These are phyloP conservation scores for Psephotus haematonotus DNA, from an alignment of 2,113 vertebrate species.

Conservation along the genomic window DNA sequence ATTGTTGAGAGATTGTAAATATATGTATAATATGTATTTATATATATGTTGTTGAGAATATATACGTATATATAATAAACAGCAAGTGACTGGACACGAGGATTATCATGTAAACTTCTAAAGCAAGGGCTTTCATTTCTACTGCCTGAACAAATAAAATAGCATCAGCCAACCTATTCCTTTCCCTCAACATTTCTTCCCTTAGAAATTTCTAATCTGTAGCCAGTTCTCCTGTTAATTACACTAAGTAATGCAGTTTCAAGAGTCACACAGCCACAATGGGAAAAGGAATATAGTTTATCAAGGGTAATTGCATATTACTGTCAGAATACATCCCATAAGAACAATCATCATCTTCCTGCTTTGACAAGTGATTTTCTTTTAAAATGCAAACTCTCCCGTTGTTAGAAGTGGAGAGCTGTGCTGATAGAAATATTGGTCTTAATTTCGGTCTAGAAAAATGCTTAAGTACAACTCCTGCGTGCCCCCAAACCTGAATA, in stretches of 20 bases:
- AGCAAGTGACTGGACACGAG: neutral
- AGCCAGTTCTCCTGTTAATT: neutral
- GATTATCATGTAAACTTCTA: neutral
- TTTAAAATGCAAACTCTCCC: neutral
- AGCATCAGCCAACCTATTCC: neutral
- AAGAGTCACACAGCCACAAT: neutral
- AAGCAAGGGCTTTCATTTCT: neutral
- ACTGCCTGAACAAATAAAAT: neutral
- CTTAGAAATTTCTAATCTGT: neutral
- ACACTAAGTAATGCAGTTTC: neutral
- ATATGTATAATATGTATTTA: neutral
- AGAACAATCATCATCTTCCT: neutral
- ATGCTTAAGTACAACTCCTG: rapidly evolving
- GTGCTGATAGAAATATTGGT: neutral
- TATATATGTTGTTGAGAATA: neutral
- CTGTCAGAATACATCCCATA: neutral
- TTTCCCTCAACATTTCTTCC: neutral
- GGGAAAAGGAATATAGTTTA: neutral
- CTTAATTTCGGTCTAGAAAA: neutral
- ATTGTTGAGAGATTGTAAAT: neutral
- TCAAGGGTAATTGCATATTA: neutral
- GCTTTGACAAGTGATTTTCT: neutral
- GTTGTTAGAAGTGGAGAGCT: neutral
- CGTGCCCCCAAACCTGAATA: neutral
- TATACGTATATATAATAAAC: neutral